Evolutionary conservation across 1,140 invertebrate species (phyloP), one percentile per base, ranked within the genome.

Genomic region (Phymorhynchus buccinoides): DNA sequence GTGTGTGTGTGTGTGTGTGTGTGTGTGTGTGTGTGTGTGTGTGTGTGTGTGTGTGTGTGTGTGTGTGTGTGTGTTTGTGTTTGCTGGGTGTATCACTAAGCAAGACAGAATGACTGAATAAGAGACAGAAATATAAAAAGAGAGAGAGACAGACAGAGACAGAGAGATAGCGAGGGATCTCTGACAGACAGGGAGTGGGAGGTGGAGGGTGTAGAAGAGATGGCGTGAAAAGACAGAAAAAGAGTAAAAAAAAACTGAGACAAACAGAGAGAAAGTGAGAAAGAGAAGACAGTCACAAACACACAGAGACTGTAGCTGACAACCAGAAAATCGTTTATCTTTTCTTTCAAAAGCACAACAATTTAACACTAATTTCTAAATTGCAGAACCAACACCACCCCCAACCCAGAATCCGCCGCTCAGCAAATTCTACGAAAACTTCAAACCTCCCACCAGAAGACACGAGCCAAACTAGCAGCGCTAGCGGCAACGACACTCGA

Each of bases 371-470:
- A n/a, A n/a, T n/a, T n/a, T n/a, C n/a, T n/a, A n/a, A n/a, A n/a
- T n/a, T 14, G 22, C 41, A 44, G 37, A 18, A 32, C 52, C 52
- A 81, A 6, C 32, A 12, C 80, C 80, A 22, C 32, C 77, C 3
- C 56, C 56, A 62, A 44, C 4, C 73, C 18, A 2, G 52, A 62
- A 12, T 14, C 30, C 6, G 7, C 80, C 32, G 41, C 35, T 27
- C 35, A 68, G 66, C 62, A 83, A 41, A 83, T 83, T 12, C 56
- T 83, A 16, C 37, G 39, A 12, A 83, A 73, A 41, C 81, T 83
- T 37, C 35, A 37, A 6, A 41, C 62, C 1, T 83, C 81, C 35
- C 56, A 83, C 62, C 62, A 83, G 32, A 83, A 83, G 39, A 37
- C 73, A 35, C 18, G 41, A 9, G 62, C 81, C 56, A 12, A 16